Base-by-base conservation (phyloP, 2,113 vertebrate species). In the Rhinoderma darwinii region DNA sequence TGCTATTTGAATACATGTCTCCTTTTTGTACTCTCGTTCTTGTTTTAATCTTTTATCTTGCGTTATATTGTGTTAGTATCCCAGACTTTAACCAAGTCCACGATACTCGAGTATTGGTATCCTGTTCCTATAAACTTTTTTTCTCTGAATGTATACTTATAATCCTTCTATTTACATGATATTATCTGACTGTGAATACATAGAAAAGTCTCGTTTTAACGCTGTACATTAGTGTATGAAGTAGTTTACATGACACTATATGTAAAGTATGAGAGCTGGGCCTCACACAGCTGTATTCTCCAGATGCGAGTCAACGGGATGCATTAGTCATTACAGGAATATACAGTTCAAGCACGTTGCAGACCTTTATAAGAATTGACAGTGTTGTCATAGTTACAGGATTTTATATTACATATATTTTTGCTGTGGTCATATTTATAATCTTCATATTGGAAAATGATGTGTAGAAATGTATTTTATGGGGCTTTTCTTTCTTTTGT, bases 271-370 rank as follows among this genome's bases (percentile, higher is more conserved):
- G 68, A 39, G 47, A 7, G 76, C 37, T 79, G 25, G 43, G 76
- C 30, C 84, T 35, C n/a, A 44, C 47, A 72, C 77, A 81, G 76
- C 85, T 81, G 85, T 56, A 82, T 17, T 70, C 37, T 61, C 44
- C 61, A 81, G 47, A 32, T 44, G 27, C 68, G 35, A 30, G 59
- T 59, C 63, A 56, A 20, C 51, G 15, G 74, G 39, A 85, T n/a
- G 47, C 22, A 86, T 86, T 81, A 73, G 32, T 79, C 84, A 86
- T 51, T 79, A 12, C 50, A 70, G 44, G 25, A 70, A 41, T 68
- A 30, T 9, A 37, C 54, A 35, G 51, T 80, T 15, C 50, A n/a
- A 56, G 10, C 22, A n/a, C 32, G n/a, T 80, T 30, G 22, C 43
- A 47, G 56, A 18, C 22, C 63, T 43, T 43, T 25, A 32, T 32